Evolutionary conservation across 2,888 invertebrate genomes (phyloP), one percentile per base, ranked within the genome.

Genomic region (Hedychridium roseum): DNA sequence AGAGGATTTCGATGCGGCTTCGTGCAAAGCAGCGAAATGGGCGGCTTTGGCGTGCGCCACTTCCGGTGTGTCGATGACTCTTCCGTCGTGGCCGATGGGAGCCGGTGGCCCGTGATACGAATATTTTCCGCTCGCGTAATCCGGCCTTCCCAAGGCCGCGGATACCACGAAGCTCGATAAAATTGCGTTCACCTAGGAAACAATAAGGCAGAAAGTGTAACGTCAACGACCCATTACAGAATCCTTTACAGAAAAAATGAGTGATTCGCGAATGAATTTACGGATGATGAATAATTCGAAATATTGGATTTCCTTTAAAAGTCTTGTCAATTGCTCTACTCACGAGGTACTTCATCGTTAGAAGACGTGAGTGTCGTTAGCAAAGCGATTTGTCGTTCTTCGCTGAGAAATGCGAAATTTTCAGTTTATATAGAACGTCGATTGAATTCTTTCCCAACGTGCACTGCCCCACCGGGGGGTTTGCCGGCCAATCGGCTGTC

Each of bases 61-160:
- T 55, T 74, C 76, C 34, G 74, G 75, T 16, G 73, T 75, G 51
- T 76, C 76, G 34, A 66, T 46, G 16, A 71, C 71, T 36, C 66
- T 64, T n/a, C 71, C 71, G 37, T 70, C 71, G 46, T 60, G 57
- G 16, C 64, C 69, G 17, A 71, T 56, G 12, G 71, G 71, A 5
- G 71, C 71, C 16, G 61, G 50, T 37, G 52, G 41, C 21, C 49
- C 52, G 15, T 44, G 34, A 3, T 52, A 49, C 6, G 16, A 27
- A n/a, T 35, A n/a, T n/a, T n/a, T n/a, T n/a, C n/a, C n/a, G n/a
- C n/a, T n/a, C n/a, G n/a, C n/a, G 36, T 50, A 16, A 12, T 40
- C 20, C n/a, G 53, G 45, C 1, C 2, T 37, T 3, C 39, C 46
- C 31, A 12, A 36, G 38, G 16, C 31, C 7, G 14, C 6, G 1